Base-by-base conservation (phyloP, 2,888 invertebrate genomes). In the Yponomeuta sedellus region DNA sequence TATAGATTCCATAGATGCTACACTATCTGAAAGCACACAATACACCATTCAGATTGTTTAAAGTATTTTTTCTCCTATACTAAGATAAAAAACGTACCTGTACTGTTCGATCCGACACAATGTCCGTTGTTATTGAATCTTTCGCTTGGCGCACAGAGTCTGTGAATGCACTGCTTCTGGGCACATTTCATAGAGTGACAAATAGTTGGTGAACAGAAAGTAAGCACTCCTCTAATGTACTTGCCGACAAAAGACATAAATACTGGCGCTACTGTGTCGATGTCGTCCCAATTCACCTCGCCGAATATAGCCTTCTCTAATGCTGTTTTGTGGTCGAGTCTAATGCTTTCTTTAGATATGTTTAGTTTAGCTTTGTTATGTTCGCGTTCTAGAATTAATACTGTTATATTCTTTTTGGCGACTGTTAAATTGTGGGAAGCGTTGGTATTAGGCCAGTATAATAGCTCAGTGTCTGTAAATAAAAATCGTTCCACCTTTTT, bases 141-240 rank as follows among this genome's bases (percentile, higher is more conserved):
- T 19, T 85, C 75, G 66, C 75, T 73, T 19, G 86, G 85, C 16
- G 67, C 66, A 70, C 90, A 91, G 67, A 76, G 78, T 77, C 90
- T 83, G 68, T 88, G 83, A 1, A 81, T 67, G 69, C 90, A 91
- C 12, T 70, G 74, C 73, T 88, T 87, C 58, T 85, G 75, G 11
- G 72, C 75, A 69, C 91, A 91, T 72, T 88, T 88, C 81, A 90
- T 85, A 39, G 91, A 91, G 71, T 86, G 87, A 67, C 90, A 91
- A 70, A 79, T 72, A 63, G 70, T 79, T 66, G 83, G 74, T 3
- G 90, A 88, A 70, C 90, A 91, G 70, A 90, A 85, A 58, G 90
- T 88, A 70, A 91, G 72, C 64, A 82, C 74, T 22, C 90, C 90
- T 67, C 72, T 79, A n/a, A 87, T 78, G 70, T 91, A 86, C 81